Evolutionary conservation across 2,888 invertebrate species (phyloP).

Genomic region (Dorcus parallelipipedus): DNA sequence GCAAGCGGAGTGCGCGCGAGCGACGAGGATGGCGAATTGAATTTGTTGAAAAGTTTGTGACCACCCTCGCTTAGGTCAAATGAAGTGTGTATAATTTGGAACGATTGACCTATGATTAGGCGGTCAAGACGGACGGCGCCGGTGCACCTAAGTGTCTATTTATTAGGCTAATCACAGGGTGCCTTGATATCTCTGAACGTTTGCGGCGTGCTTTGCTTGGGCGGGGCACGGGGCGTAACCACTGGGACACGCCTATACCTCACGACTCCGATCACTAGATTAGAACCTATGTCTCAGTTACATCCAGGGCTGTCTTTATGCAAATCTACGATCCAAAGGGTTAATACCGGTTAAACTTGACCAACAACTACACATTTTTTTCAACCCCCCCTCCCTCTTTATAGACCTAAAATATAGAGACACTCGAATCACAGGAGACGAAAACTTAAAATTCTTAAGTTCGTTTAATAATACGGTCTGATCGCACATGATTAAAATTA

Average conservation of each 20-base stretch:
- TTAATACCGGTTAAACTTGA: background rate
- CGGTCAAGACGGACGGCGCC: slow-evolving; percentile 44
- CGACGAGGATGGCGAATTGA: slow-evolving; percentile 1
- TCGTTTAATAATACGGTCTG: no score
- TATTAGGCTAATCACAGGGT: slow-evolving; percentile 49
- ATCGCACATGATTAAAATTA: no score
- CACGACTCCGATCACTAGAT: slow-evolving; percentile 38
- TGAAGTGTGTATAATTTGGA: slow-evolving; percentile 43
- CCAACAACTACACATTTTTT: background rate
- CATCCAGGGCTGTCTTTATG: slow-evolving; percentile 23
- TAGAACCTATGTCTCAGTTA: slow-evolving; percentile 13
- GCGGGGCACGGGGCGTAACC: slow-evolving; percentile 40
- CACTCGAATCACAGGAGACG: background rate
- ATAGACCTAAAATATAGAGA: background rate
- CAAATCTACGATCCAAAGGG: slow-evolving; percentile 15
- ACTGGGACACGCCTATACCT: slow-evolving; percentile 41
- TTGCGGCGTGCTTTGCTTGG: slow-evolving; percentile 34
- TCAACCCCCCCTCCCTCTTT: background rate
- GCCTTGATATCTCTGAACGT: slow-evolving; percentile 29
- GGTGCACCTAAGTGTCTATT: slow-evolving; percentile 46
- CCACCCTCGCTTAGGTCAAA: slow-evolving; percentile 42
- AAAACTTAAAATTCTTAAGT: background rate
- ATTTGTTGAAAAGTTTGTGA: slow-evolving; percentile 23
- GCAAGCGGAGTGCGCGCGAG: background rate
- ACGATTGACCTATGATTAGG: slow-evolving; percentile 47